These are phyloP conservation scores for Chelidonichthys spinosus DNA, from an alignment of 2,797 vertebrate species.

Conservation along the genomic window DNA sequence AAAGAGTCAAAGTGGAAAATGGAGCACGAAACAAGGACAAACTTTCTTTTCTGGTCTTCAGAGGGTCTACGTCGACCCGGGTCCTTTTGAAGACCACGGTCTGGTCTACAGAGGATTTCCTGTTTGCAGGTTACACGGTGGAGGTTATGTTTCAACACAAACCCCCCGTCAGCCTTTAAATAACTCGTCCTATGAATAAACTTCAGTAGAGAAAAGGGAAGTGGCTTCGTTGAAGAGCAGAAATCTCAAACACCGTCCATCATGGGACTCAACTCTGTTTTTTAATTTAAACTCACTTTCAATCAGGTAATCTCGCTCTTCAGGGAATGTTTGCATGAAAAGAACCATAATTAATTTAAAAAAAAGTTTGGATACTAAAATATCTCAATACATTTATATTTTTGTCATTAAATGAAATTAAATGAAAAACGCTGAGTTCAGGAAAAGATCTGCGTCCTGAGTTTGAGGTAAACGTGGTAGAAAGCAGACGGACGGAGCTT, in stretches of 20 bases:
- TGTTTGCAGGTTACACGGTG: no score
- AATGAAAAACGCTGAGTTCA: slow-evolving; percentile 17
- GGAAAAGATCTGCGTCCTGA: neutral
- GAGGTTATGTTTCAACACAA: no score
- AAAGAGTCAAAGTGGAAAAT: neutral
- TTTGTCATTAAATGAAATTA: no score
- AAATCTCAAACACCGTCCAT: neutral
- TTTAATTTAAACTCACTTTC: neutral
- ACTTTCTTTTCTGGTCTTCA: no score
- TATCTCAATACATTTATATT: no score
- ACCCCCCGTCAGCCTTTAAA: no score
- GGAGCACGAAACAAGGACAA: no score
- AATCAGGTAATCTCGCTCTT: neutral
- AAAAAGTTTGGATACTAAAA: neutral
- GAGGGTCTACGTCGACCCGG: no score
- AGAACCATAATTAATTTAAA: neutral
- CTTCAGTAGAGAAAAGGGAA: neutral
- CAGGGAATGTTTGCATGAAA: neutral
- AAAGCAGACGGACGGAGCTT: slow-evolving; percentile 25
- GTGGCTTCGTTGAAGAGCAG: neutral
- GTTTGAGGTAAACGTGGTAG: slow-evolving; percentile 18
- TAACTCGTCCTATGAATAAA: slow-evolving; percentile 1
- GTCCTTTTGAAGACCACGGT: no score
- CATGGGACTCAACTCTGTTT: neutral
- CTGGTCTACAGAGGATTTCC: no score